Evolutionary conservation across 2,113 vertebrate species (phyloP).

Genomic region (Lontra canadensis): DNA sequence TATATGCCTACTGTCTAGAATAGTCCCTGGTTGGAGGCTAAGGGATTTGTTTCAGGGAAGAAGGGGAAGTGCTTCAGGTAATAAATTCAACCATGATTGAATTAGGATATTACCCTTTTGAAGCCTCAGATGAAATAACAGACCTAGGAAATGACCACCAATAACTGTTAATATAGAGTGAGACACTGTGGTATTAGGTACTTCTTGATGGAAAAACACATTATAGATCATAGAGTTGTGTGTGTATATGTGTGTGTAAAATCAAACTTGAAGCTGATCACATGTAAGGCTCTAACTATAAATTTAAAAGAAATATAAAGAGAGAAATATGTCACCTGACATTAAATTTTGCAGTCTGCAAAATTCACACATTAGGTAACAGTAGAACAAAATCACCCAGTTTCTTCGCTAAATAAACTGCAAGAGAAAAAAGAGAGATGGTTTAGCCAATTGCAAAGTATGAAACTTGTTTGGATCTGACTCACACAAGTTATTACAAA

Average conservation of each 20-base stretch:
- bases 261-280: not conserved
- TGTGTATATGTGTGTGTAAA: not conserved
- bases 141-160: not conserved
- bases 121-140: not conserved
- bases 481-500: not conserved
- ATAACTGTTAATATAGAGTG: not conserved
- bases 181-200: not conserved
- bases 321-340: not conserved
- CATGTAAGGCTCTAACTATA: not conserved
- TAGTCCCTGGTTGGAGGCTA: not conserved
- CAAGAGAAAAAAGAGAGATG: not conserved
- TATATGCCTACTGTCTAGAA: not conserved
- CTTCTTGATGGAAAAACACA: not conserved
- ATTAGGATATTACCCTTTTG: not conserved
- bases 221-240: not conserved
- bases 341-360: not conserved
- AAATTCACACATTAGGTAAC: not conserved
- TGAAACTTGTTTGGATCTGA: not conserved
- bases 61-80: not conserved
- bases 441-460: not conserved
- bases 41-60: not conserved
- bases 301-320: not conserved
- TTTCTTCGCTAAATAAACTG: not conserved
- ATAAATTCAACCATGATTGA: not conserved
- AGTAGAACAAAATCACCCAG: not conserved